A percentile compares a stretch with the other conserved stretches of the same genome.
Conservation (phyloP, 2,113 vertebrate genomes). For the Caretta caretta region DNA sequence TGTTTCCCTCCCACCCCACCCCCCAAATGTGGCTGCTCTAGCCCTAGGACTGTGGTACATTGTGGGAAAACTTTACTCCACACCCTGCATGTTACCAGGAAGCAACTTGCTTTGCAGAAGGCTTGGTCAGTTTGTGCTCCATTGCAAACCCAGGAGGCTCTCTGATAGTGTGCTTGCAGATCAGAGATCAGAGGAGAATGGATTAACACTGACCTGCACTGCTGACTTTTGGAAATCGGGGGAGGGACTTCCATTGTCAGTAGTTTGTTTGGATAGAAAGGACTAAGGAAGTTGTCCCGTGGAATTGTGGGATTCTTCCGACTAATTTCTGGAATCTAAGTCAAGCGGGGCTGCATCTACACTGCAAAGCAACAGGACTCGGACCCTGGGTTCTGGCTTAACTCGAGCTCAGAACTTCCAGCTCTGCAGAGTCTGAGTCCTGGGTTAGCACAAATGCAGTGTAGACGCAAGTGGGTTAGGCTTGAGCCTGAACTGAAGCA, state of each 20-base stretch:
- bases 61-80: too few relatives aligned
- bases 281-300: not conserved
- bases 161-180: not conserved
- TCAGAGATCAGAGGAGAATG: not conserved
- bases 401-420: too few relatives aligned
- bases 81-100: not conserved
- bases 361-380: not conserved
- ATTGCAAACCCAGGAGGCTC: not conserved
- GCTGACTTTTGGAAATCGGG: too few relatives aligned
- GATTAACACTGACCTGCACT: not conserved
- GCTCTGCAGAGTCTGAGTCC: too few relatives aligned
- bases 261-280: not conserved
- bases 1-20: too few relatives aligned
- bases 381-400: too few relatives aligned
- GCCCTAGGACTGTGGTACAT: not conserved
- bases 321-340: not conserved
- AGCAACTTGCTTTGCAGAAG: not conserved
- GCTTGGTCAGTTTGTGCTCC: not conserved
- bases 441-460: too few relatives aligned
- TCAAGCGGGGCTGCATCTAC: not conserved
- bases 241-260: not conserved
- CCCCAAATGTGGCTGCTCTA: too few relatives aligned
- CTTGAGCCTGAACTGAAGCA: not conserved
- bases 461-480: not conserved
- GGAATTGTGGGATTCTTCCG: not conserved